Evolutionary conservation across 2,797 vertebrate species (phyloP), one percentile per base, ranked within the genome.

Genomic region (Muscicapa striata): DNA sequence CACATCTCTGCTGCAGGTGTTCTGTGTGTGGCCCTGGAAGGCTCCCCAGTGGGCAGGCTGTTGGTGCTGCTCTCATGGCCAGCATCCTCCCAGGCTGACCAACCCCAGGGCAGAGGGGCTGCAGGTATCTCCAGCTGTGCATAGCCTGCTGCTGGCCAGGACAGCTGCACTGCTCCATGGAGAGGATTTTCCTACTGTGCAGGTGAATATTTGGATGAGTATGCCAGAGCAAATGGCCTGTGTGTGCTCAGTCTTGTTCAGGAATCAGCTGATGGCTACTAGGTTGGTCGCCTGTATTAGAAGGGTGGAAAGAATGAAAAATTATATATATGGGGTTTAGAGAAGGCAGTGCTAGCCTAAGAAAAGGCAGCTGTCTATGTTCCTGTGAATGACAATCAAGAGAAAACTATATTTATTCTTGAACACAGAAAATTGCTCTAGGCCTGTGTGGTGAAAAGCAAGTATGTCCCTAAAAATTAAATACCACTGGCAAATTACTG

Each of bases 381-480:
- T 91, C 18, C 41, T 77, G 46, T 45, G 58, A 96, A 92, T 20
- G 10, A 22, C 1, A 6, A n/a, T 64, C 43, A 52, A 54, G 62
- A 86, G 32, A 74, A 79, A 85, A 29, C 20, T 80, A n/a, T 89
- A 41, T 75, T 81, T 89, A 45, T 77, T 81, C 43, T 62, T 58
- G 68, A 88, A 68, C 20, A 36, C 40, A n/a, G 66, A 93, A 94
- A 83, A 48, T 68, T 30, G 1, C 36, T 90, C 34, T 91, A 84
- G 64, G 68, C 49, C 80, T 91, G 32, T 73, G 89, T 83, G 64
- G 17, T 74, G 58, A 84, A 72, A 94, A 95, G 75, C 40, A 55
- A 10, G 70, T 67, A 64, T 48, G 13, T 51, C 48, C 73, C 79
- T 85, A 87, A 94, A 73, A 89, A 94, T 70, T 94, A 96, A 95